Percentiles rank a stretch among this genome's conserved stretches.
Evolutionary conservation across 2,797 vertebrate genomes (phyloP).

Genomic region (Urophycis tenuis): DNA sequence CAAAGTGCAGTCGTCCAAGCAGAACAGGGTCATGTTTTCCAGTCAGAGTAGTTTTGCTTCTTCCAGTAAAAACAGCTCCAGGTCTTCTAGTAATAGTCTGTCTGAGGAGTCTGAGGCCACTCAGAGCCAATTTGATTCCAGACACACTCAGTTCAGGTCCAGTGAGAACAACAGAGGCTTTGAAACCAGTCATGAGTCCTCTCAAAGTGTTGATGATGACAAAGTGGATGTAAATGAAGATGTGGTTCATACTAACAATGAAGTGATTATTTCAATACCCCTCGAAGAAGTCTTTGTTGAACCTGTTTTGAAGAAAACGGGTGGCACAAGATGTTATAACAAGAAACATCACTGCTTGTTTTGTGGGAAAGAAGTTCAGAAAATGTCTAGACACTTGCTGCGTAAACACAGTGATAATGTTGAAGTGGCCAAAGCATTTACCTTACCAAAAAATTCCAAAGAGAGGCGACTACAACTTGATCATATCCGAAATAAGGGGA

Average conservation of each 20-base stretch:
- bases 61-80: too few species aligned
- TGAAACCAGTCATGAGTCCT: conserved; percentile 9
- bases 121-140: too few species aligned
- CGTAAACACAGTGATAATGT: conserved; percentile 28
- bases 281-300: conserved; percentile 20
- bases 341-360: conserved; percentile 44
- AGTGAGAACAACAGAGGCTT: neutral
- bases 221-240: conserved; percentile 1
- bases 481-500: conserved; percentile 34
- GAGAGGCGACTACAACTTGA: conserved; percentile 32
- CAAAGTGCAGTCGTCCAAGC: too few species aligned
- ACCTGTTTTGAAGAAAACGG: conserved; percentile 19
- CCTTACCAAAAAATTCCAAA: conserved; percentile 38
- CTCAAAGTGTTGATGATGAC: conserved; percentile 6
- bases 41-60: neutral
- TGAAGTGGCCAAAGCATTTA: conserved; percentile 31
- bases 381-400: conserved; percentile 41
- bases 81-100: too few species aligned
- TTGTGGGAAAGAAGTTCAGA: conserved; percentile 33
- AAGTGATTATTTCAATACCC: conserved; percentile 4
- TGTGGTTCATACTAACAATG: neutral
- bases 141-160: too few species aligned
- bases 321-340: conserved; percentile 36
- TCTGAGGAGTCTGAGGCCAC: too few species aligned
- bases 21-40: neutral